Percentiles rank a stretch among this genome's conserved stretches.
Evolutionary conservation across 1,140 invertebrate species (phyloP).

Genomic region (Drosophila takahashii): DNA sequence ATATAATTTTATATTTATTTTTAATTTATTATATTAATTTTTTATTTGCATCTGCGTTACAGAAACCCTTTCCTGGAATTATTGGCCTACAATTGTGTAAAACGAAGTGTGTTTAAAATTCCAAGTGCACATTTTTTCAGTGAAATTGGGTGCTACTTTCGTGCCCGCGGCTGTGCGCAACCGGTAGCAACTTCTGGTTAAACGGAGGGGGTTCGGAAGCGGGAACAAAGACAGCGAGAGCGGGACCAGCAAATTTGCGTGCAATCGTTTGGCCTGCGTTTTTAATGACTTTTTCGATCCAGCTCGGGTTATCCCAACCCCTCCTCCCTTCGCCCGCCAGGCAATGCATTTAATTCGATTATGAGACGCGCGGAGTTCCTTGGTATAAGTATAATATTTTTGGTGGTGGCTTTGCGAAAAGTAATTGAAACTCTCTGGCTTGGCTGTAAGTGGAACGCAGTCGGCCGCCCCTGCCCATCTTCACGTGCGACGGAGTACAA

Average conservation of each 20-base stretch:
- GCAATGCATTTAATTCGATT: slow-evolving; percentile 82
- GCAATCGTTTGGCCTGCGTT: slow-evolving; percentile 70
- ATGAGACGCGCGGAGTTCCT: slow-evolving; percentile 52
- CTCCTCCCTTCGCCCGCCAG: slow-evolving; percentile 14
- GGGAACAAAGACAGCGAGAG: slow-evolving; percentile 41
- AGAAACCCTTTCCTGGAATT: too few relatives aligned
- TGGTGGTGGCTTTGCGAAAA: slow-evolving; percentile 39
- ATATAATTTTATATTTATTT: too few relatives aligned
- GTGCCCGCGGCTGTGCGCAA: slow-evolving; percentile 3
- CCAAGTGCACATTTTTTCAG: too few relatives aligned
- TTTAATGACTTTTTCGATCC: slow-evolving; percentile 78
- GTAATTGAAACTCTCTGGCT: slow-evolving; percentile 67
- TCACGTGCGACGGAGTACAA: slow-evolving; percentile 71
- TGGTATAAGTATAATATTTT: slow-evolving; percentile 20
- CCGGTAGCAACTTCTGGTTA: slow-evolving; percentile 5
- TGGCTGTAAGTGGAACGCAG: slow-evolving; percentile 55
- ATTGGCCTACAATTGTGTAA: too few relatives aligned
- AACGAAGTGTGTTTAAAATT: too few relatives aligned
- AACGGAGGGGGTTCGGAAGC: neutral
- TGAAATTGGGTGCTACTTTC: neutral
- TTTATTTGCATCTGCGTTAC: too few relatives aligned
- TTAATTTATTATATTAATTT: too few relatives aligned
- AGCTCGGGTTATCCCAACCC: neutral
- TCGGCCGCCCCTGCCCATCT: slow-evolving; percentile 21
- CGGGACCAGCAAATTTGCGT: slow-evolving; percentile 79